Base-by-base conservation (phyloP, 2,113 vertebrate species). In the Pomatorhinus ruficollis region DNA sequence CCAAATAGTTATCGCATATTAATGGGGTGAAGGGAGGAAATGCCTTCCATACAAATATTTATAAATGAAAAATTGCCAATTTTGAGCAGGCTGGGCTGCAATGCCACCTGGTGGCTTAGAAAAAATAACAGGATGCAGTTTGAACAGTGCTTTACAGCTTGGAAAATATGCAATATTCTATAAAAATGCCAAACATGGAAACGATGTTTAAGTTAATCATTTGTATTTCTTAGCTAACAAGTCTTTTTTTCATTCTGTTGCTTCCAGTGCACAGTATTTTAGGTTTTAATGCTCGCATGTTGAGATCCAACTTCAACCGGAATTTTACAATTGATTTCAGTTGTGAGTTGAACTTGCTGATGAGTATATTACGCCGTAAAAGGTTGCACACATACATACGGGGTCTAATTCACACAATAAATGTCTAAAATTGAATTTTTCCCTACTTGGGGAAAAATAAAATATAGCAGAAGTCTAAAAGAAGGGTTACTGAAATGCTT, bases 51-150 rank as follows among this genome's bases (percentile, higher is more conserved):
- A 64, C 39, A 83, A 74, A 93, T 45, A 31, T 54, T 81, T 19
- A 53, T 31, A 44, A 88, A 85, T 56, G 35, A 68, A 10, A 81
- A 80, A 33, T 57, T 49, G 68, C 40, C 37, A 60, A 24, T 76
- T 93, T 70, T 68, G 71, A 95, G 97, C 98, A 96, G 94, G 97
- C 97, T 99, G 98, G 99, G 98, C 97, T 98, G 98, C 96, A 98
- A 98, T 98, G 99, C 99, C 99, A 99, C 98, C 99, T 99, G 98
- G 99, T 99, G 99, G 99, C 97, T 88, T 80, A 82, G 86, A 37
- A 95, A 92, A 83, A 94, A 19, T 23, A 93, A 90, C 42, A 93
- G 56, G 71, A 80, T 75, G 57, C 33, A 75, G 53, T 87, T 42
- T 59, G 59, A 89, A 72, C 44, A 78, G 39, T 8, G 31, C 24